Evolutionary conservation across 2,888 invertebrate species (phyloP).

Genomic region (Coleophora flavipennella): DNA sequence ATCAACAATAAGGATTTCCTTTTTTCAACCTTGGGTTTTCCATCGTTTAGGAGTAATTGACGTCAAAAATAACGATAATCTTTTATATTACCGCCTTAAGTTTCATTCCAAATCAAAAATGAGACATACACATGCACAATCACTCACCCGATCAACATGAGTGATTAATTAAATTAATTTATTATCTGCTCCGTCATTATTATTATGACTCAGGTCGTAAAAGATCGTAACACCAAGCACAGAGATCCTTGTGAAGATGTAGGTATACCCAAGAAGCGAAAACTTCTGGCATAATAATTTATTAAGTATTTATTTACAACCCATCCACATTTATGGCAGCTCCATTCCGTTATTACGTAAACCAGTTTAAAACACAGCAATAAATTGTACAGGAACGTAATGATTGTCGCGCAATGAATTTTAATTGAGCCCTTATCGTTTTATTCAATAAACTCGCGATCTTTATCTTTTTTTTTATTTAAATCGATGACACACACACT

Average conservation of each 20-base stretch:
- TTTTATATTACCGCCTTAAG: too few species aligned
- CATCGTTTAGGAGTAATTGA: too few species aligned
- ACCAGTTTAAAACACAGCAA: constrained; percentile 23
- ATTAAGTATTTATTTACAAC: constrained; percentile 40
- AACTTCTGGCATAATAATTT: constrained; percentile 24
- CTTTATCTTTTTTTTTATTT: background rate
- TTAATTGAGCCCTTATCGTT: constrained; percentile 31
- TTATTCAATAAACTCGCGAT: constrained; percentile 17
- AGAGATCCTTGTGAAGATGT: constrained; percentile 21
- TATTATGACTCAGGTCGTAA: constrained; percentile 14
- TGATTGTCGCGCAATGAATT: constrained; percentile 36
- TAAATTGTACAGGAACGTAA: constrained; percentile 29
- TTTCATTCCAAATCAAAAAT: too few species aligned
- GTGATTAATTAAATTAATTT: constrained; percentile 11
- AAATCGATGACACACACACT: background rate
- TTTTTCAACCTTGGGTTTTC: too few species aligned
- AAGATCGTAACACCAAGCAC: constrained; percentile 26
- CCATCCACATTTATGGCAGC: constrained; percentile 27
- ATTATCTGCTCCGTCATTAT: too few species aligned
- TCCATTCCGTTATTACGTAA: constrained; percentile 14
- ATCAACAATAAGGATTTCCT: too few species aligned
- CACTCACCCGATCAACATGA: constrained; percentile 15
- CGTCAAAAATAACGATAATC: too few species aligned
- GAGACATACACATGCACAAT: too few species aligned
- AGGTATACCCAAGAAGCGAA: constrained; percentile 24